A percentile compares a stretch with the other conserved stretches of the same genome.
Conservation (phyloP, 35 echinoderm and acorn worm genomes). For the Strongylocentrotus purpuratus region DNA sequence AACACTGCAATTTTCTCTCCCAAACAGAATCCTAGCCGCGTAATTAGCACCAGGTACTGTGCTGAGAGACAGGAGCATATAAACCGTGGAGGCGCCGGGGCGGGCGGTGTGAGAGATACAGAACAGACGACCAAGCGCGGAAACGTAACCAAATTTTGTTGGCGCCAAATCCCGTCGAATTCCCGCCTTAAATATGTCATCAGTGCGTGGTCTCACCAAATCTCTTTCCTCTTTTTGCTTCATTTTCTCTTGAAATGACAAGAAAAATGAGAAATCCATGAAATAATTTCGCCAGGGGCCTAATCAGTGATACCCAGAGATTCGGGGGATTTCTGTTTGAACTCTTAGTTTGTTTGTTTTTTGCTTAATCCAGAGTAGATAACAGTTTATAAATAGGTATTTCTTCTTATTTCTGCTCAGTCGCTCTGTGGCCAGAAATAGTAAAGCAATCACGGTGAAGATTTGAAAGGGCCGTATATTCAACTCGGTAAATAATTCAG, state of each 20-base stretch:
- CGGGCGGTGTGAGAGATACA: conserved; percentile 8
- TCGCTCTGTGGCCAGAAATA: background rate
- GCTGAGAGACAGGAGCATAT: background rate
- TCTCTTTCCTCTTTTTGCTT: conserved; percentile 5
- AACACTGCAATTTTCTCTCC: conserved; percentile 20
- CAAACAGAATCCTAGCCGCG: background rate
- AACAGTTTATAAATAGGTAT: background rate
- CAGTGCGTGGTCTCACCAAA: conserved; percentile 6
- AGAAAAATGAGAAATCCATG: conserved; percentile 12
- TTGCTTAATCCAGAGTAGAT: background rate
- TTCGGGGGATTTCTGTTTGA: background rate
- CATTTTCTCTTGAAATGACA: background rate
- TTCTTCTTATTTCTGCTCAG: background rate
- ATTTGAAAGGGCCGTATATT: background rate
- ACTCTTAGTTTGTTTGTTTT: conserved; percentile 6
- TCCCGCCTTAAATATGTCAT: conserved; percentile 39
- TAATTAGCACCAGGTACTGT: conserved; percentile 34
- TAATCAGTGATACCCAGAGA: conserved; percentile 41
- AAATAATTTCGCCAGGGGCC: conserved; percentile 6
- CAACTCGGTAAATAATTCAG: background rate
- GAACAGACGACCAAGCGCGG: conserved; percentile 27
- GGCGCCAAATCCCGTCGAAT: conserved; percentile 27
- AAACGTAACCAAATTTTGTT: conserved; percentile 35
- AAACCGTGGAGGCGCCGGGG: background rate
- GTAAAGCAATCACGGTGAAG: background rate